Evolutionary conservation across 2,113 vertebrate genomes (phyloP), one percentile per base, ranked within the genome.

Genomic region (Limnothrissa miodon): DNA sequence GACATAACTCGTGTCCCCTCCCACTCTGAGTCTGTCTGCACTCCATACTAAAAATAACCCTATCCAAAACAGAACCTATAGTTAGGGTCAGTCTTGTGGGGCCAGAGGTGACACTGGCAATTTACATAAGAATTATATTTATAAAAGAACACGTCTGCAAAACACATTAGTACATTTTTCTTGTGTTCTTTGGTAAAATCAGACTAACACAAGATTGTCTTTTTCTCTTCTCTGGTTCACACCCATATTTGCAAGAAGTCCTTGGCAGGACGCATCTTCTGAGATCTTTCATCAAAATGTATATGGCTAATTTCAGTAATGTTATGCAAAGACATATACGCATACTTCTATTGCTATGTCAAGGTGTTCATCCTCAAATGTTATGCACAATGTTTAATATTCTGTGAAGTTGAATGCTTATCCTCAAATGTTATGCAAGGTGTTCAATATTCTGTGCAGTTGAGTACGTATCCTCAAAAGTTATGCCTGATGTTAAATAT

Each of bases 21-120:
- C 66, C 66, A 74, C 29, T 33, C 66, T 74, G 66, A 42, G 42
- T 6, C 42, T 36, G 66, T 74, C 66, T 74, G 66, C 66, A 21
- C 10, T 36, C 8, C 15, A 8, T 9, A 9, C 66, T 74, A 74
- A 36, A 74, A 74, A 74, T 74, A 74, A 36, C 66, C 17, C 15
- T 1, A 1, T 36, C 66, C 66, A 74, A 74, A 74, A 33, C 66
- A 36, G 10, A 11, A 74, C 66, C 36, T 74, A 74, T 74, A 74
- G 29, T 74, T 74, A 36, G 29, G 66, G 66, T 74, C 36, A 36
- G 66, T 74, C 66, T 74, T 13, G 66, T 13, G 10, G 66, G 29
- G 66, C 66, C 66, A 74, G 66, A 74, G 66, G 66, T 74, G 66
- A 36, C 66, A 74, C 36, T 33, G n/a, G 59, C 59, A 66, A 9